Evolutionary conservation across 2,113 vertebrate species (phyloP).

Genomic region (Sander vitreus): DNA sequence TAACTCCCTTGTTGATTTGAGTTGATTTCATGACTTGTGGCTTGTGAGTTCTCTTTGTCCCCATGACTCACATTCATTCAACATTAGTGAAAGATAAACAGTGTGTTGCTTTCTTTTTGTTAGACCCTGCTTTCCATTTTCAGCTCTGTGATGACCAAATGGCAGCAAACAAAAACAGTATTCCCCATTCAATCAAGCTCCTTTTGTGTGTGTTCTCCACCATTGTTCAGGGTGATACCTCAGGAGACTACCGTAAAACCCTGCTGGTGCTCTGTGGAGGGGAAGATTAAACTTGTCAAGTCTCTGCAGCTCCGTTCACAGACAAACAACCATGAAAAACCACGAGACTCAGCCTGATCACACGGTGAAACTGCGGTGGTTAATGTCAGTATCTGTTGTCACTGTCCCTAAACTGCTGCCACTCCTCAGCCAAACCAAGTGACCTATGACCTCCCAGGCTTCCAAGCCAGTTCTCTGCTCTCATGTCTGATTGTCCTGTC

Average conservation of each 20-base stretch:
- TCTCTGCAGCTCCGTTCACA: constrained; percentile 22
- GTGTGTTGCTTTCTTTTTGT: constrained; percentile 10
- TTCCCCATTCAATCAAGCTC: constrained; percentile 27
- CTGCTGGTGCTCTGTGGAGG: constrained; percentile 92
- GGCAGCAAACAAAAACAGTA: background rate
- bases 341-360: constrained; percentile 28
- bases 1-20: constrained; percentile 1
- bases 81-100: background rate
- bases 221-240: constrained; percentile 91
- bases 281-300: constrained; percentile 86
- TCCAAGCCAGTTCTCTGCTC: constrained; percentile 44
- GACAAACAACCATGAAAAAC: constrained; percentile 14
- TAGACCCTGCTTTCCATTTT: constrained; percentile 12
- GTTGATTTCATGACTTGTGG: constrained; percentile 7
- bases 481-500: constrained; percentile 30
- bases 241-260: constrained; percentile 94
- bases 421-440: constrained; percentile 73
- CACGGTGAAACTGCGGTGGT: constrained; percentile 45
- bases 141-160: constrained; percentile 4
- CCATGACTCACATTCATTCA: constrained; percentile 13
- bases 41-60: constrained; percentile 15
- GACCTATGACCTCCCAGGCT: constrained; percentile 59
- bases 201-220: constrained; percentile 38
- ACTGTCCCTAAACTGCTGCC: constrained; percentile 46
- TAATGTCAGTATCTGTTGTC: constrained; percentile 40